phyloP scores from a whole-genome alignment of 2,797 vertebrate genomes.

The Steatocranus sp. region DNA sequence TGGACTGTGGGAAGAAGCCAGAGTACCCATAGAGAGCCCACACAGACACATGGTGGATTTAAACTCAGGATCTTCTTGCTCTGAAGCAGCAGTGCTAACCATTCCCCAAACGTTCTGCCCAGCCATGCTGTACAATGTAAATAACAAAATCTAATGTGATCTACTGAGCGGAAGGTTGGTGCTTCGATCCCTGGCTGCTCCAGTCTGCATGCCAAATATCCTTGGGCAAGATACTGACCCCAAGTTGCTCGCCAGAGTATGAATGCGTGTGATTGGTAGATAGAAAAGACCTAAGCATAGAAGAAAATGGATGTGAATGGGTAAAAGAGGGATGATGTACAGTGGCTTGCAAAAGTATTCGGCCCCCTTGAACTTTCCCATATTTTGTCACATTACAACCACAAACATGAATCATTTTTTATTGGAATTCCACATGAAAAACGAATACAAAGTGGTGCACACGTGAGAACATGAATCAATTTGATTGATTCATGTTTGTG shows the following conservation, averaged over 20 bases:
- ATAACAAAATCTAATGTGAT: background rate
- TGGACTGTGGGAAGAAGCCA: background rate
- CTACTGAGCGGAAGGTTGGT: rapidly evolving
- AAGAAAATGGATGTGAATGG: background rate
- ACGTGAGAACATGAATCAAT: too few species aligned
- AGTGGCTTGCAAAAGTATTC: rapidly evolving
- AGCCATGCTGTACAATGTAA: background rate
- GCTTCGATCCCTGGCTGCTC: rapidly evolving
- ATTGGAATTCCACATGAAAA: too few species aligned
- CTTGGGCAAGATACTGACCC: background rate
- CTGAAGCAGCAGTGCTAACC: background rate
- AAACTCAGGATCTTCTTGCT: background rate
- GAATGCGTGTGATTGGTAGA: background rate
- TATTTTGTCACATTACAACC: rapidly evolving
- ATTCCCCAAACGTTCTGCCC: background rate
- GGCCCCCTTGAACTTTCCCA: background rate
- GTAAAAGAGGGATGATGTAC: background rate
- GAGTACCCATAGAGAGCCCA: background rate
- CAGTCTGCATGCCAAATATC: background rate
- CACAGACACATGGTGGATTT: background rate
- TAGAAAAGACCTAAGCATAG: background rate
- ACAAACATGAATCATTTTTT: background rate
- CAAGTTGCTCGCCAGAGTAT: background rate
- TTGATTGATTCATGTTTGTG: too few species aligned
- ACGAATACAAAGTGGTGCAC: too few species aligned